These are phyloP conservation scores for Pantala flavescens DNA, from an alignment of 1,140 invertebrate genomes.

Conservation along the genomic window DNA sequence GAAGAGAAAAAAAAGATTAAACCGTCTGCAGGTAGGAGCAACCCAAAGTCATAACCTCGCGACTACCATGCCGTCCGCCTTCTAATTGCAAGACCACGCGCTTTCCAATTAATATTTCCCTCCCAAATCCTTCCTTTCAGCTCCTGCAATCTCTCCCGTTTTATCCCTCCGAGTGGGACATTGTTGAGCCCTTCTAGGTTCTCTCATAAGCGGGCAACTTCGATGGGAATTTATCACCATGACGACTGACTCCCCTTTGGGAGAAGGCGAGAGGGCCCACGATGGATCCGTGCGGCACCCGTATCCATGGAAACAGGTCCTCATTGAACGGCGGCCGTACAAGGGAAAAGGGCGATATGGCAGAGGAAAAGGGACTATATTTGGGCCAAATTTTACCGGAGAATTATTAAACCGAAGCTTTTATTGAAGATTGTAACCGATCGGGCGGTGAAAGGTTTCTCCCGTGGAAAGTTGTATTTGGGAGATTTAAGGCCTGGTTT, in stretches of 20 bases:
- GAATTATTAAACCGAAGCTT: too few relatives aligned
- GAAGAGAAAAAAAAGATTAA: too few relatives aligned
- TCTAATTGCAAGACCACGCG: background rate
- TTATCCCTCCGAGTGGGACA: constrained; percentile 3
- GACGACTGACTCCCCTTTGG: background rate
- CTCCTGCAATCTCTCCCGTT: background rate
- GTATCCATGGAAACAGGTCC: background rate
- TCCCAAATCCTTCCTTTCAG: background rate
- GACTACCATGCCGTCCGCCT: background rate
- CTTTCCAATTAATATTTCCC: constrained; percentile 1
- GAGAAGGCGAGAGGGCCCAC: background rate
- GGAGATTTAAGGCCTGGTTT: too few relatives aligned
- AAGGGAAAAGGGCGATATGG: background rate
- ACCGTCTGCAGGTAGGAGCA: too few relatives aligned
- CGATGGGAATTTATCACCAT: background rate
- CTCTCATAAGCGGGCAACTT: background rate
- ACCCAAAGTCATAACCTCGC: background rate
- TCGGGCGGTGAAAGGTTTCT: too few relatives aligned
- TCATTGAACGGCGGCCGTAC: background rate
- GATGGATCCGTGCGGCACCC: background rate
- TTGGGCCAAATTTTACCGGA: too few relatives aligned
- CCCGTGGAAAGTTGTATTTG: too few relatives aligned
- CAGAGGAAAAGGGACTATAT: too few relatives aligned
- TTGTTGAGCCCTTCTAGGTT: background rate
- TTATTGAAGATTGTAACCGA: too few relatives aligned